phyloP scores from a whole-genome alignment of 1,140 invertebrate species.

The Drosophila ohnishii region DNA sequence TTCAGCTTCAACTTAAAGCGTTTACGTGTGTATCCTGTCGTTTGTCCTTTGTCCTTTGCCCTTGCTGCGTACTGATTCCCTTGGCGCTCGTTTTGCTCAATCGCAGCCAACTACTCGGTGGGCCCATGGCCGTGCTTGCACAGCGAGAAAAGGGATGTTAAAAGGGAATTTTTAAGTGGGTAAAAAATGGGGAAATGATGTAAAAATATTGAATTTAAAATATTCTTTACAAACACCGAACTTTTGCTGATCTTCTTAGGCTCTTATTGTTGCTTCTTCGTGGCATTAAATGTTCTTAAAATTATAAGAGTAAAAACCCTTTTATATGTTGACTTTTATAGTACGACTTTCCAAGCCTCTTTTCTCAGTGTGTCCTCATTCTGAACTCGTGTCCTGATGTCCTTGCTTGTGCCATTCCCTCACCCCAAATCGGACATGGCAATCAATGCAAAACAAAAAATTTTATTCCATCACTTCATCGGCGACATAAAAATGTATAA shows the following conservation, averaged over 20 bases:
- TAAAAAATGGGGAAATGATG: not conserved
- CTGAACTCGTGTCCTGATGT: conserved; percentile 5
- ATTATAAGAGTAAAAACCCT: no score
- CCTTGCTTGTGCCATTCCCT: conserved; percentile 4
- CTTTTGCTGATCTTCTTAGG: no score
- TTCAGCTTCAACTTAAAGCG: conserved; percentile 76
- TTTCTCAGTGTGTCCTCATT: conserved; percentile 9
- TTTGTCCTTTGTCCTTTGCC: conserved; percentile 45
- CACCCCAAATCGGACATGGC: conserved; percentile 58
- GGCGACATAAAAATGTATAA: conserved; percentile 79
- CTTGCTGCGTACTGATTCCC: conserved; percentile 69
- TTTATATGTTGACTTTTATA: not conserved
- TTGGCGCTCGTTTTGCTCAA: conserved; percentile 75
- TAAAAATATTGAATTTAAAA: not conserved
- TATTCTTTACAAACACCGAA: not conserved
- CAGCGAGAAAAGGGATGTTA: conserved; percentile 2
- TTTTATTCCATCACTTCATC: conserved; percentile 76
- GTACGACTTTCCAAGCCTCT: not conserved
- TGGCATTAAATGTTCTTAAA: not conserved
- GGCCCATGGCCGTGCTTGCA: conserved; percentile 17
- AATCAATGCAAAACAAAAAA: conserved; percentile 78
- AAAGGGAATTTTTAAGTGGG: not conserved
- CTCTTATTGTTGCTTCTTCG: no score
- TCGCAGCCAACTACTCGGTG: conserved; percentile 66
- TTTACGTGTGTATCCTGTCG: conserved; percentile 61